phyloP scores from a whole-genome alignment of 2,888 invertebrate species.

The Archips xylosteana region DNA sequence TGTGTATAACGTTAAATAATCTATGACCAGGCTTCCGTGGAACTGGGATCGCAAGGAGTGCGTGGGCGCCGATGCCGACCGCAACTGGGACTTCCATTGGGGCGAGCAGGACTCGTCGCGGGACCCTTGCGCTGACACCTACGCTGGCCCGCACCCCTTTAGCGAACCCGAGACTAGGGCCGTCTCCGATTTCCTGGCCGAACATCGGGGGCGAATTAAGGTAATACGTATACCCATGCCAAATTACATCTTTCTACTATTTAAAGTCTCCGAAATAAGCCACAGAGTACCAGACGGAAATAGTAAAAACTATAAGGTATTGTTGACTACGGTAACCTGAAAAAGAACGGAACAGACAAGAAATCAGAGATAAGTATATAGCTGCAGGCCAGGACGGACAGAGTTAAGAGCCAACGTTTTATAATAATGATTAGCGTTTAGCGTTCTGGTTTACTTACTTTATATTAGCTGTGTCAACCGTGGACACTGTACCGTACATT shows the following conservation, averaged over 20 bases:
- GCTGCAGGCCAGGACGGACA: not conserved
- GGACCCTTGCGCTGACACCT: conserved; percentile 91
- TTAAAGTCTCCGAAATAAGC: too few species aligned
- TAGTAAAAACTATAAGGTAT: too few species aligned
- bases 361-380: not conserved
- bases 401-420: conserved; percentile 2
- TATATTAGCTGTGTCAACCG: not conserved
- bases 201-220: conserved; percentile 87
- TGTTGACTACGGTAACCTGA: too few species aligned
- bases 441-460: not conserved
- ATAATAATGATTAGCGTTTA: not conserved
- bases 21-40: conserved; percentile 77
- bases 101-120: conserved; percentile 88
- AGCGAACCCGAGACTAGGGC: conserved; percentile 92
- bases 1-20: not conserved
- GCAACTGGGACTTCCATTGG: conserved; percentile 92
- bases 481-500: not conserved
- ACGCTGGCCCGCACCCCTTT: conserved; percentile 89
- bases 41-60: conserved; percentile 87
- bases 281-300: too few species aligned
- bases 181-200: conserved; percentile 86
- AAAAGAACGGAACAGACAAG: not conserved
- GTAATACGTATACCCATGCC: conserved; percentile 54
- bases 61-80: conserved; percentile 91
- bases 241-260: too few species aligned